A percentile compares a stretch with the other conserved stretches of the same genome.
These are phyloP conservation scores for Threskiornis aethiopicus DNA, from an alignment of 2,797 vertebrate species.

Conservation along the genomic window DNA sequence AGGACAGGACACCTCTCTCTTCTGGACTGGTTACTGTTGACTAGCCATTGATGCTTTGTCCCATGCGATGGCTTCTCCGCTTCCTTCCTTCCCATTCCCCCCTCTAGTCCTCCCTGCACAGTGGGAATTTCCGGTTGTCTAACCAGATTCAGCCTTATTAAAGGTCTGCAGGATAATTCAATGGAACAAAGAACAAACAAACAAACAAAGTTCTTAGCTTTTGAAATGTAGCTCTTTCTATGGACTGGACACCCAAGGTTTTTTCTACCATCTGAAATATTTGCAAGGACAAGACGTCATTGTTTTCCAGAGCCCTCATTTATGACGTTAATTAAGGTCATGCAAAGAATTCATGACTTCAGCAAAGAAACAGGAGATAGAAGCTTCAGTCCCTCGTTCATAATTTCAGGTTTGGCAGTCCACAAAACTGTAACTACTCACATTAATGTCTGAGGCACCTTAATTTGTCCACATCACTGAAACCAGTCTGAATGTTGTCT, in stretches of 20 bases:
- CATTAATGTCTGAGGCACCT: constrained; percentile 59
- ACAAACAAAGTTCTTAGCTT: not conserved
- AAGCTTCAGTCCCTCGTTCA: not conserved
- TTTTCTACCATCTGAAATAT: not conserved
- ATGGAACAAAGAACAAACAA: not conserved
- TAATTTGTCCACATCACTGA: constrained; percentile 61
- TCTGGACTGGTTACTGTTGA: not conserved
- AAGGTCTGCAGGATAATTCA: not conserved
- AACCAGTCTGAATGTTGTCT: constrained; percentile 56
- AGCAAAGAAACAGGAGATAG: constrained; percentile 14
- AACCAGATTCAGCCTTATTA: not conserved
- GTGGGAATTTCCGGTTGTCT: not conserved
- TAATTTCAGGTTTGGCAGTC: constrained; percentile 50
- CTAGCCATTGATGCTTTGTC: not conserved
- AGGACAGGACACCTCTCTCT: not conserved
- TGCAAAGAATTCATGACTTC: constrained; percentile 19
- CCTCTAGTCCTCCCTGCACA: not conserved
- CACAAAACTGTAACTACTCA: constrained; percentile 56
- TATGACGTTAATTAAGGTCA: constrained; percentile 8
- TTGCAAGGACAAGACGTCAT: not conserved
- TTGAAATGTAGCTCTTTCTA: not conserved
- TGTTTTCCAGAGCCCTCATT: constrained; percentile 1
- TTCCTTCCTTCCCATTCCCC: not conserved
- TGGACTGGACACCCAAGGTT: not conserved
- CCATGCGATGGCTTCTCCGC: not conserved